A percentile compares a stretch with the other conserved stretches of the same genome.
Evolutionary conservation across 2,113 vertebrate genomes (phyloP).

Genomic region (Scatophagus argus): DNA sequence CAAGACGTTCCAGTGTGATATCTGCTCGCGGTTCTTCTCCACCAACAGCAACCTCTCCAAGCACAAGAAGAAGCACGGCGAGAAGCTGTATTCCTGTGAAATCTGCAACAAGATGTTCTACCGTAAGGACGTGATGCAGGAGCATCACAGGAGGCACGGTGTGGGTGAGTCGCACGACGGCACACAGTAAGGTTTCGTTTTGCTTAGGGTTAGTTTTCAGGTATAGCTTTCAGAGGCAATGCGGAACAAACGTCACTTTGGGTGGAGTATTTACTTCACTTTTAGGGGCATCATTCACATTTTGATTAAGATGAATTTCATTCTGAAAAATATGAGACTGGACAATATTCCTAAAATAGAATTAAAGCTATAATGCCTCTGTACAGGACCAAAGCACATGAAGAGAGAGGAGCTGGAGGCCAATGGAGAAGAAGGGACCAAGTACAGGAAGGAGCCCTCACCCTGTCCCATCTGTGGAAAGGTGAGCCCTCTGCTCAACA

Average conservation of each 20-base stretch:
- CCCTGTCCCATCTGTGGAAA: slow-evolving; percentile 97
- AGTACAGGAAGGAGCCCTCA: slow-evolving; percentile 97
- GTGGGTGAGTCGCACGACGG: slow-evolving; percentile 84
- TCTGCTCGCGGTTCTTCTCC: slow-evolving; percentile 99
- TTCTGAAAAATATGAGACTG: neutral
- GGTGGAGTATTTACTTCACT: neutral
- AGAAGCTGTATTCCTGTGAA: slow-evolving; percentile 97
- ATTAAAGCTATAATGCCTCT: neutral
- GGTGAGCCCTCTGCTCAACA: slow-evolving; percentile 76
- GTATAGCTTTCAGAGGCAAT: too few relatives aligned
- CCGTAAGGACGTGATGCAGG: slow-evolving; percentile 97
- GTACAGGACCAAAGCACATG: slow-evolving; percentile 91
- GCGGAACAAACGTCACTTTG: too few relatives aligned
- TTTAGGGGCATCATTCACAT: neutral
- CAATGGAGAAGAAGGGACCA: slow-evolving; percentile 90
- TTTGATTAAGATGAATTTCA: neutral
- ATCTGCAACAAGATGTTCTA: slow-evolving; percentile 99
- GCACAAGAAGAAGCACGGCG: slow-evolving; percentile 99
- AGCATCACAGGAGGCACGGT: slow-evolving; percentile 94
- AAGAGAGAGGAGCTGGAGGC: slow-evolving; percentile 94
- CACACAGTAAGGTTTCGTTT: too few relatives aligned
- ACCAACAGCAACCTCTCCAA: slow-evolving; percentile 99
- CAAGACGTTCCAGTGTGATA: slow-evolving; percentile 99
- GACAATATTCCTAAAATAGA: neutral
- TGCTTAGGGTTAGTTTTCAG: neutral